Conservation (phyloP, 2,888 invertebrate species). For the Acanthococcus lagerstroemiae region DNA sequence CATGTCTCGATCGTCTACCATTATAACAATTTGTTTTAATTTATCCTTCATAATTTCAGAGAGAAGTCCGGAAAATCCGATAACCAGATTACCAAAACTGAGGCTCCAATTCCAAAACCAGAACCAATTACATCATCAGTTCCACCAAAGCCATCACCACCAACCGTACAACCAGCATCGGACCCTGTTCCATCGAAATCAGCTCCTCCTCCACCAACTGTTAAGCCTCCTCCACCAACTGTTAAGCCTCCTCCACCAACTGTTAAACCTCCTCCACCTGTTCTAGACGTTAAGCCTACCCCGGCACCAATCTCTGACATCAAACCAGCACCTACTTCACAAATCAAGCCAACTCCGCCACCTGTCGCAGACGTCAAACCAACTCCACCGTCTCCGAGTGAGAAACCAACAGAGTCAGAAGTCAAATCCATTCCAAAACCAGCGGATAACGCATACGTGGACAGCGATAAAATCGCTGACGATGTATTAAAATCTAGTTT, state of each 20-base stretch:
- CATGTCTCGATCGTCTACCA: too few species aligned
- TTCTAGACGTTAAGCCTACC: not conserved
- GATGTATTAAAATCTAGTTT: not conserved
- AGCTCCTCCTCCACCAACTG: too few species aligned
- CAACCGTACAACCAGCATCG: too few species aligned
- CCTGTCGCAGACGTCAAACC: slow-evolving; percentile 1
- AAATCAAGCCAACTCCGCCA: not conserved
- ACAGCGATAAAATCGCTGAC: not conserved
- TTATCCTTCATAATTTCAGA: too few species aligned
- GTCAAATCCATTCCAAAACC: not conserved
- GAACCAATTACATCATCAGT: too few species aligned
- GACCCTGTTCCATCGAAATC: too few species aligned
- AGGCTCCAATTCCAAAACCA: not conserved
- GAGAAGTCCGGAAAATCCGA: too few species aligned
- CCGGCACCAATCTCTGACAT: not conserved
- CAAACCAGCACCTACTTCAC: not conserved
- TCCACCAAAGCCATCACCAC: too few species aligned
- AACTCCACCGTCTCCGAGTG: not conserved
- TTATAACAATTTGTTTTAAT: too few species aligned
- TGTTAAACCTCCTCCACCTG: not conserved
- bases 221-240: too few species aligned
- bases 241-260: too few species aligned
- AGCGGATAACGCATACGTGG: not conserved
- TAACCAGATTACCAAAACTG: too few species aligned
- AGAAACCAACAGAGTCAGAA: not conserved